Conservation (phyloP, 2,888 invertebrate species). For the Morpho deidamia region DNA sequence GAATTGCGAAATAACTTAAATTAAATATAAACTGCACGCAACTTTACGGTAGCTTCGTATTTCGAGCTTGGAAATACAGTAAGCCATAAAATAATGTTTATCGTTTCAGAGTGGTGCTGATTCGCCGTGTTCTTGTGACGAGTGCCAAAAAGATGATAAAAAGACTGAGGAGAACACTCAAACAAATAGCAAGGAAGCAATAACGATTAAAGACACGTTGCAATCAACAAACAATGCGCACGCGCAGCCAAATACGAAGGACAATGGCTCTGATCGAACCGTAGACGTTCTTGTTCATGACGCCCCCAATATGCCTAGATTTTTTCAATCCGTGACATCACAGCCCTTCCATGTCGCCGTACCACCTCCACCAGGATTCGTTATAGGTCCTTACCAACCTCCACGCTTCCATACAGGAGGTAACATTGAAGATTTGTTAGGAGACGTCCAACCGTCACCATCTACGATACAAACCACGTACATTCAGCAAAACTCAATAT, state of each 20-base stretch:
- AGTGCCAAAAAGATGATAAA: conserved; percentile 50
- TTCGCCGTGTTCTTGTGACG: conserved; percentile 67
- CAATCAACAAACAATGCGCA: conserved; percentile 39
- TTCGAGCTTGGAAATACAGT: neutral
- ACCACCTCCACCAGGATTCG: conserved; percentile 66
- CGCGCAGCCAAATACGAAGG: conserved; percentile 42
- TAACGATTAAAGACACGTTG: conserved; percentile 31
- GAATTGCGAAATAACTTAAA: no score
- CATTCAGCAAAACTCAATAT: conserved; percentile 70
- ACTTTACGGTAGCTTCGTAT: conserved; percentile 1
- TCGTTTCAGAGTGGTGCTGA: conserved; percentile 65
- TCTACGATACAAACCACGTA: conserved; percentile 59
- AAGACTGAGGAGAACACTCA: conserved; percentile 28
- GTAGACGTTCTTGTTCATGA: conserved; percentile 70
- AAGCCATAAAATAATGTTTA: conserved; percentile 15
- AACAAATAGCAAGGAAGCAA: conserved; percentile 36
- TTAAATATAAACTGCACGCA: conserved; percentile 3
- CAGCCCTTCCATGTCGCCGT: conserved; percentile 57
- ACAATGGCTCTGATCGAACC: conserved; percentile 53
- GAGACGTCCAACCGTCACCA: conserved; percentile 80
- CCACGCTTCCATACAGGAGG: conserved; percentile 77
- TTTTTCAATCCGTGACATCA: conserved; percentile 64
- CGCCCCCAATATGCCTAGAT: conserved; percentile 62
- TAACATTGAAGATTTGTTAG: conserved; percentile 82
- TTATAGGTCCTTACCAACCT: conserved; percentile 57